A percentile compares a stretch with the other conserved stretches of the same genome.
These are phyloP conservation scores for Liasis olivaceus DNA, from an alignment of 2,797 vertebrate species.

Conservation along the genomic window DNA sequence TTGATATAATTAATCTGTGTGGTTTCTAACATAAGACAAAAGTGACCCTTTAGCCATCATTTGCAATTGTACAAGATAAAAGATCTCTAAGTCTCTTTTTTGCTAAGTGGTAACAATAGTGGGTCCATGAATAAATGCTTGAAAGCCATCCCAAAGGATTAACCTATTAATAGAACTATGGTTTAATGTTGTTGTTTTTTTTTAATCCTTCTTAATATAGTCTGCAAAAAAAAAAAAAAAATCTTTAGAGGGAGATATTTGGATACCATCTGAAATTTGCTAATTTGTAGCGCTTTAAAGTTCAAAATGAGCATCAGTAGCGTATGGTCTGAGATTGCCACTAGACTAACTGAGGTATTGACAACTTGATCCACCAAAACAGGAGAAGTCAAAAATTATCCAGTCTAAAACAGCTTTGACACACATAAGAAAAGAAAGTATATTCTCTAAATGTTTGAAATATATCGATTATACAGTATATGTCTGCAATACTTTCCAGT, in stretches of 20 bases:
- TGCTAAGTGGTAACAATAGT: background rate
- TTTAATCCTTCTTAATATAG: background rate
- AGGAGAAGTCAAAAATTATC: background rate
- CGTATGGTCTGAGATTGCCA: background rate
- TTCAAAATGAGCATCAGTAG: background rate
- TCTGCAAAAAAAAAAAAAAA: background rate
- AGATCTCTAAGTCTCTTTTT: background rate
- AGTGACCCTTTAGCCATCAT: background rate
- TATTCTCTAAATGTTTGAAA: background rate
- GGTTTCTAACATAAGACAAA: background rate
- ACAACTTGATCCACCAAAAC: background rate
- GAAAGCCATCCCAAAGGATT: background rate
- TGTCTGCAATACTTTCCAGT: background rate
- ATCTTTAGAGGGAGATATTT: background rate
- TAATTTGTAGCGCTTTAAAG: background rate
- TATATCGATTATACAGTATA: background rate
- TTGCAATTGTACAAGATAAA: background rate
- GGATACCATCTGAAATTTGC: background rate
- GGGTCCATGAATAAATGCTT: background rate
- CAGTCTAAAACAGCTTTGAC: background rate
- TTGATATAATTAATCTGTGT: background rate
- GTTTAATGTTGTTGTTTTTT: background rate
- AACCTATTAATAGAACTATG: background rate
- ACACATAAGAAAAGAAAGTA: background rate
- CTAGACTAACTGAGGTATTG: background rate